These are phyloP conservation scores for Symphodus melops DNA, from an alignment of 2,113 vertebrate genomes.

Conservation along the genomic window DNA sequence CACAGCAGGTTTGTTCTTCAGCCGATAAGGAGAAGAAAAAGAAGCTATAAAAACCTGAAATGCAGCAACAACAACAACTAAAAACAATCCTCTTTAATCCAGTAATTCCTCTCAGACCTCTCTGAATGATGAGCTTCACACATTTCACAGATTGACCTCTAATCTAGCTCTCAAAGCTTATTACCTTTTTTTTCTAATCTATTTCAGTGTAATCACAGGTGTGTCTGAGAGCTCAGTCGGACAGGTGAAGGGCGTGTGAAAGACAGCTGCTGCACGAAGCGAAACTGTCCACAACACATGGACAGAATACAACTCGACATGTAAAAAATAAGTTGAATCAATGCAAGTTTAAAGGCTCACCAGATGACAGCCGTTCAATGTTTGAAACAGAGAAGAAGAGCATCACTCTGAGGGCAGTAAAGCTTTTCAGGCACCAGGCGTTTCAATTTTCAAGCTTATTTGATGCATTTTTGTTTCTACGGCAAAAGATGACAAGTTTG, in stretches of 20 bases:
- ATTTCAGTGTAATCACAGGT: slow-evolving; percentile 17
- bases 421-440: slow-evolving; percentile 10
- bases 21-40: slow-evolving; percentile 29
- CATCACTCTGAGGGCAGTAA: background rate
- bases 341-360: slow-evolving; percentile 12
- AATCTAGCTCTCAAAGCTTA: slow-evolving; percentile 48
- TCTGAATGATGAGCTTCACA: slow-evolving; percentile 67
- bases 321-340: background rate
- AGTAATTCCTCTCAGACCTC: slow-evolving; percentile 66
- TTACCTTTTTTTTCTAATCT: slow-evolving; percentile 42
- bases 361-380: background rate
- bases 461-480: background rate
- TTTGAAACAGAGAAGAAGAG: background rate
- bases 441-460: background rate
- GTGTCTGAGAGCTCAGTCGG: slow-evolving; percentile 13
- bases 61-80: background rate
- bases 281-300: background rate
- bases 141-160: slow-evolving; percentile 72
- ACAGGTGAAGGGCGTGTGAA: slow-evolving; percentile 46
- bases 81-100: slow-evolving; percentile 54
- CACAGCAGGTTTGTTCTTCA: slow-evolving; percentile 17
- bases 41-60: slow-evolving; percentile 31
- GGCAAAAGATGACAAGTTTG: slow-evolving; percentile 23
- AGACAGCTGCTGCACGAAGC: background rate
- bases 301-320: background rate